phyloP scores from a whole-genome alignment of 37 sponge, comb jelly and placozoan species.

The Diacarnus erythraeanus region DNA sequence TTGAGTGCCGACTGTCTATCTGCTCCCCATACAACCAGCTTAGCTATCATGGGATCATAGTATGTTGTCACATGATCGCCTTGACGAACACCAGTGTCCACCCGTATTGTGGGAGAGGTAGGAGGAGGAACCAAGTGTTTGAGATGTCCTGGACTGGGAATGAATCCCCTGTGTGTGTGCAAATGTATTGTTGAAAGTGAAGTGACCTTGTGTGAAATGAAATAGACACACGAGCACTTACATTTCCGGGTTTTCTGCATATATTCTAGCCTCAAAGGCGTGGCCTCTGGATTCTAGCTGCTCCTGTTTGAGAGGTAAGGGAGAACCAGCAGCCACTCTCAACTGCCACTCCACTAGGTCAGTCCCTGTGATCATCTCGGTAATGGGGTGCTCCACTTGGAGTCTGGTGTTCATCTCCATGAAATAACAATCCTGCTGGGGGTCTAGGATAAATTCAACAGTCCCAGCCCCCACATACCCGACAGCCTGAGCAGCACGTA shows the following conservation, averaged over 20 bases:
- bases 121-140: slow-evolving; percentile 71
- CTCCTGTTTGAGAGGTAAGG: slow-evolving; percentile 69
- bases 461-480: slow-evolving; percentile 96
- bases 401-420: slow-evolving; percentile 97
- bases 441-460: slow-evolving; percentile 92
- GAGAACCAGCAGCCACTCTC: slow-evolving; percentile 78
- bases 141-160: slow-evolving; percentile 88
- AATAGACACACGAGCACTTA: background rate
- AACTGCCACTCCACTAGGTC: slow-evolving; percentile 97
- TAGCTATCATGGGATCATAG: slow-evolving; percentile 96
- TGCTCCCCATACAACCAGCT: slow-evolving; percentile 85
- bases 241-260: slow-evolving; percentile 87
- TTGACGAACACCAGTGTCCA: slow-evolving; percentile 96
- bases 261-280: slow-evolving; percentile 95
- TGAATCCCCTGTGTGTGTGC: slow-evolving; percentile 73
- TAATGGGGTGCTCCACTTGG: slow-evolving; percentile 94
- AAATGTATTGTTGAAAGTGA: no score
- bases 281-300: slow-evolving; percentile 78
- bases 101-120: slow-evolving; percentile 70
- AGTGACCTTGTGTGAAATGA: background rate
- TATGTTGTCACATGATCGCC: slow-evolving; percentile 59
- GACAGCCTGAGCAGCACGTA: slow-evolving; percentile 93
- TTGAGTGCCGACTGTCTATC: slow-evolving; percentile 76
- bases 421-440: slow-evolving; percentile 80
- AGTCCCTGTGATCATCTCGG: slow-evolving; percentile 93